A percentile compares a stretch with the other conserved stretches of the same genome.
phyloP scores from a whole-genome alignment of 2,888 invertebrate genomes.

The Diarsia brunnea region DNA sequence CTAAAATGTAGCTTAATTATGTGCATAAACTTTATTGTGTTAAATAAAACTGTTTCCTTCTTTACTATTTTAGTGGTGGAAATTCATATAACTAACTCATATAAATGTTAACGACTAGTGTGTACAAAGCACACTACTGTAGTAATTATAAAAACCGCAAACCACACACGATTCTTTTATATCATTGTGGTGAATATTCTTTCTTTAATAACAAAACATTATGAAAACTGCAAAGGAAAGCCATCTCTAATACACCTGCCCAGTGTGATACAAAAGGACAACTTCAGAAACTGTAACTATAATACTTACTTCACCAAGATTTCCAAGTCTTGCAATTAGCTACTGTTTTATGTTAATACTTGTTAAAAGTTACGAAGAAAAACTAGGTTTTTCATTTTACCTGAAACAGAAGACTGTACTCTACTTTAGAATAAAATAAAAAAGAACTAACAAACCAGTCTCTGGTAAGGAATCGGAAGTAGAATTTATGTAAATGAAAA shows the following conservation, averaged over 20 bases:
- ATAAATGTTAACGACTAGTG: not conserved
- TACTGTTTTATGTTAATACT: slow-evolving; percentile 55
- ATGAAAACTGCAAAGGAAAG: slow-evolving; percentile 20
- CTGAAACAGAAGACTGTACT: slow-evolving; percentile 31
- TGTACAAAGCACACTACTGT: not conserved
- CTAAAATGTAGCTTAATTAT: not conserved
- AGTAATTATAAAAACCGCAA: not conserved
- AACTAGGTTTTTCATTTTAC: slow-evolving; percentile 43
- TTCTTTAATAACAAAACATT: not conserved
- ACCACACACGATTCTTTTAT: not conserved
- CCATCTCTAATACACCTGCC: slow-evolving; percentile 44
- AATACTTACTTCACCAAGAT: slow-evolving; percentile 50
- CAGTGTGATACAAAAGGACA: slow-evolving; percentile 36
- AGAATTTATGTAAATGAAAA: slow-evolving; percentile 3
- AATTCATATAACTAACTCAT: not conserved
- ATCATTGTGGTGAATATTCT: not conserved
- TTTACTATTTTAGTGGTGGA: not conserved
- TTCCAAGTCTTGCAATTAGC: slow-evolving; percentile 49
- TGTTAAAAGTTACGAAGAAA: slow-evolving; percentile 52
- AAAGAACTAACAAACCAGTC: not conserved
- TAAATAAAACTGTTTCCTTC: not conserved
- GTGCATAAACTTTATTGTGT: not conserved
- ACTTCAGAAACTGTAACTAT: slow-evolving; percentile 34
- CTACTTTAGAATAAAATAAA: slow-evolving; percentile 4
- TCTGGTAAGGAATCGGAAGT: not conserved